Evolutionary conservation across 2,797 vertebrate species (phyloP).

Genomic region (Eospalax fontanierii): DNA sequence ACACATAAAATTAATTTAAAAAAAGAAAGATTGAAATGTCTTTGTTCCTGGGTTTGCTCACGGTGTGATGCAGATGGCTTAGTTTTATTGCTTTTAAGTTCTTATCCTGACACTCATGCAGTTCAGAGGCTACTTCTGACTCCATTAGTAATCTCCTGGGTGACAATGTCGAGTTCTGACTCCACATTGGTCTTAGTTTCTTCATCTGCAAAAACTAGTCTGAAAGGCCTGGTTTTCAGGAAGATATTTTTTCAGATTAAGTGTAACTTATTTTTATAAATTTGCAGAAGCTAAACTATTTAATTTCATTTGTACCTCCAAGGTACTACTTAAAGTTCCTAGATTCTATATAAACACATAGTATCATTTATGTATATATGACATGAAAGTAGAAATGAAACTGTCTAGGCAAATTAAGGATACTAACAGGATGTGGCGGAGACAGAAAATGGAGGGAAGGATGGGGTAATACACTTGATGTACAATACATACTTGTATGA

Average conservation of each 20-base stretch:
- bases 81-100: background rate
- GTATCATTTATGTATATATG: background rate
- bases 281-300: constrained; percentile 16
- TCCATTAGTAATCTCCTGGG: background rate
- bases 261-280: background rate
- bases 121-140: background rate
- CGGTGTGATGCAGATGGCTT: background rate
- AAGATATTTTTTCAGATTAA: constrained; percentile 10
- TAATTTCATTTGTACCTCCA: constrained; percentile 35
- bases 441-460: background rate
- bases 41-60: constrained; percentile 26
- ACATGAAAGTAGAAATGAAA: background rate
- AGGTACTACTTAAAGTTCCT: background rate
- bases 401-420: background rate
- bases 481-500: background rate
- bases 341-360: too few relatives aligned
- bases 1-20: too few relatives aligned
- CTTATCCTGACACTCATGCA: background rate
- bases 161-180: constrained; percentile 12
- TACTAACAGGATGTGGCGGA: background rate
- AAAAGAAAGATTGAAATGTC: too few relatives aligned
- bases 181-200: constrained; percentile 3
- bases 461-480: background rate
- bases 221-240: constrained; percentile 6
- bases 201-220: background rate